These are phyloP conservation scores for Nudaria mundana DNA, from an alignment of 2,888 invertebrate genomes.

Conservation along the genomic window DNA sequence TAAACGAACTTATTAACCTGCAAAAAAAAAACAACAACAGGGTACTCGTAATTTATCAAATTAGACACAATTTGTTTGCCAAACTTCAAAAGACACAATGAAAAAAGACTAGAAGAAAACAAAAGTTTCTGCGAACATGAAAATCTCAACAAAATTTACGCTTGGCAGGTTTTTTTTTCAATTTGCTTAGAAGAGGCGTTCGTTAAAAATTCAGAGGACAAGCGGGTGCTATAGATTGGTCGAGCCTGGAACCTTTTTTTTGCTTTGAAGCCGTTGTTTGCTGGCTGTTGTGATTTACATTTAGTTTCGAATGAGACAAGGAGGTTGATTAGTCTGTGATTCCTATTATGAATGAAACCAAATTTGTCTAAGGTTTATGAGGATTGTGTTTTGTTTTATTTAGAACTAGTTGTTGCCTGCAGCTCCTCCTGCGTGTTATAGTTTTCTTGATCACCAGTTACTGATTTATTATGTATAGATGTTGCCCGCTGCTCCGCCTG, in stretches of 20 bases:
- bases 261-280: constrained; percentile 14
- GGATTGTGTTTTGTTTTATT: no score
- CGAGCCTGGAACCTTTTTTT: constrained; percentile 18
- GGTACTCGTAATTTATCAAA: constrained; percentile 46
- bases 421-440: no score
- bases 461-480: no score
- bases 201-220: constrained; percentile 66
- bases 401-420: no score
- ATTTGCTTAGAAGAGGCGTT: constrained; percentile 49
- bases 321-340: constrained; percentile 6
- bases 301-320: constrained; percentile 8
- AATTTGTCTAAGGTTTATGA: neutral
- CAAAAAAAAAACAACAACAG: constrained; percentile 18
- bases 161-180: constrained; percentile 61
- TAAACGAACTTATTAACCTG: constrained; percentile 25
- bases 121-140: no score
- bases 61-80: constrained; percentile 46
- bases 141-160: constrained; percentile 58
- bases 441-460: no score
- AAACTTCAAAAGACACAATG: constrained; percentile 43
- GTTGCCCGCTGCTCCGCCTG: no score
- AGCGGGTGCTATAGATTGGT: neutral
- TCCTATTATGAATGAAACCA: neutral
- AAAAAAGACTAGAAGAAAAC: constrained; percentile 14
- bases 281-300: constrained; percentile 33